A percentile compares a stretch with the other conserved stretches of the same genome.
Evolutionary conservation across 2,797 vertebrate genomes (phyloP).

Genomic region (Pampus argenteus): DNA sequence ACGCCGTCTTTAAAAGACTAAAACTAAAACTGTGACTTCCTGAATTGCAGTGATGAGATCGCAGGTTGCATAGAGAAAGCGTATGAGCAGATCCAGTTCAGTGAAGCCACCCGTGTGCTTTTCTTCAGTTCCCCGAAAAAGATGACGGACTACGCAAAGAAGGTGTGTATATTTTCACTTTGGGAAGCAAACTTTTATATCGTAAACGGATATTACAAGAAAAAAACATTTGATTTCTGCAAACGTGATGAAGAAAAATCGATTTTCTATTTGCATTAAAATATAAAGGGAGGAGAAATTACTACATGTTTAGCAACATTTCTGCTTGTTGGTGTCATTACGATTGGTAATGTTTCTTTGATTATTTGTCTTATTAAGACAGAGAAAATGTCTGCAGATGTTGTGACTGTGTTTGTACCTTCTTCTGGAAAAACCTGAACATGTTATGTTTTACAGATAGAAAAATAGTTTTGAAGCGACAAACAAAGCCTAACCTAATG

Average conservation of each 20-base stretch:
- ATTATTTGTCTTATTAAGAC: not conserved
- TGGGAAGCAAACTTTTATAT: not conserved
- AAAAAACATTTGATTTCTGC: not conserved
- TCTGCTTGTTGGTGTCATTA: not conserved
- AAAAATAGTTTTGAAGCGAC: not conserved
- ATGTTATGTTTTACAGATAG: not conserved
- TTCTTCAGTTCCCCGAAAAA: conserved; percentile 94
- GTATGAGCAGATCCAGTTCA: conserved; percentile 94
- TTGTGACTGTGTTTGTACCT: not conserved
- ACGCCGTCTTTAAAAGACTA: conserved; percentile 3
- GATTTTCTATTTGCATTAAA: not conserved
- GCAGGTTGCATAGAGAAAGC: conserved; percentile 96
- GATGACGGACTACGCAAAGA: conserved; percentile 96
- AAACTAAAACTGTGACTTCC: conserved; percentile 24
- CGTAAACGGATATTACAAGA: not conserved
- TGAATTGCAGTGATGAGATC: conserved; percentile 90
- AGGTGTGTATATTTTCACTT: conserved; percentile 81
- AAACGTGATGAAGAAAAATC: not conserved
- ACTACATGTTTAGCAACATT: not conserved
- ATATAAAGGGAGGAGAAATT: not conserved
- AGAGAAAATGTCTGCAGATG: not conserved
- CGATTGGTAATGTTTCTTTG: not conserved
- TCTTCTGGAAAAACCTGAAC: not conserved
- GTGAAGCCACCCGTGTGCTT: conserved; percentile 91
- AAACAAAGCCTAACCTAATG: not conserved